Evolutionary conservation across 64 coral and sea anemone genomes (phyloP), one percentile per base, ranked within the genome.

Genomic region (Montipora sp.): DNA sequence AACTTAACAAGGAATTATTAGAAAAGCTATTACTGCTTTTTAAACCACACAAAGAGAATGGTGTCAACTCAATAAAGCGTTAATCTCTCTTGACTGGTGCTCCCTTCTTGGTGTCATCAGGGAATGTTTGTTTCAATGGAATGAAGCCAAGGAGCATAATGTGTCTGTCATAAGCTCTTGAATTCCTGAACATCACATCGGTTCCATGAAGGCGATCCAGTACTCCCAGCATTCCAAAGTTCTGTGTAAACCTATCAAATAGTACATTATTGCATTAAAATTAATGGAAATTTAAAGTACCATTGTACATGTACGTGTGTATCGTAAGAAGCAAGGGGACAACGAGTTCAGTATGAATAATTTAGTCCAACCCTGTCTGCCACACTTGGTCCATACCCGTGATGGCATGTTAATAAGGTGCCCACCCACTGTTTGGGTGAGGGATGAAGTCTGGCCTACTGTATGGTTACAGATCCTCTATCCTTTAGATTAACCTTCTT

Each of bases 121-220:
- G 97, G 70, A 91, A 94, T 1, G 77, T 85, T 22, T 96, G 82
- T 63, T 91, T 98, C 27, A 98, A 47, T 14, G 97, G 94, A 11
- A 81, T 89, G 0, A 94, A 73, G 4, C 88, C 92, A 15, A 98
- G 88, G 16, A 96, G 73, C 60, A 94, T 89, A 20, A 96, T 93
- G 77, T 98, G 97, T 6, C 97, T 92, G 75, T 98, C 97, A 89
- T 98, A 98, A 55, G 91, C 91, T 80, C 84, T 83, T 61, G 97
- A 89, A 36, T 92, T 83, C 15, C 97, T 92, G 89, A 98, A 98
- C 83, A 94, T 86, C 24, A 76, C 61, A 43, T 98, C 97, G 9
- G 97, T 98, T 2, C 97, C 97, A 89, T 98, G 97, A 0, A 98
- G 92, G 27, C 97, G 87, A 66, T 98, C 97, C 59, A 98, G 77